Evolutionary conservation across 2,113 vertebrate species (phyloP).

Genomic region (Oncorhynchus gorbuscha): DNA sequence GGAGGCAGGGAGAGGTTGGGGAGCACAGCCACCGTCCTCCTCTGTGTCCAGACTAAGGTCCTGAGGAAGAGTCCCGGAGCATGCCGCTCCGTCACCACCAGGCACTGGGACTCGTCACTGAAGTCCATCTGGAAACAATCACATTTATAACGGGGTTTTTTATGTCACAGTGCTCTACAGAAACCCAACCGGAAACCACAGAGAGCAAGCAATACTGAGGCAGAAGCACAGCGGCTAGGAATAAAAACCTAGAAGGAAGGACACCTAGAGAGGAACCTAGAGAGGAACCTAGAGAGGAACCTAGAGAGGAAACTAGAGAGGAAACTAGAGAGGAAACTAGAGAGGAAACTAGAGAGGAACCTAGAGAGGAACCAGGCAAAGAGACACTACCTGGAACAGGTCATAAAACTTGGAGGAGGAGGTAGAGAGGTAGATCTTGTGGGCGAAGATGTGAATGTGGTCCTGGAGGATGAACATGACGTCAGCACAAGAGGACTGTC

Average conservation of each 20-base stretch:
- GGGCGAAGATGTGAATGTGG: slow-evolving; percentile 82
- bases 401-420: slow-evolving; percentile 92
- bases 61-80: slow-evolving; percentile 56
- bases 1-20: slow-evolving; percentile 56
- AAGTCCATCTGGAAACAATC: slow-evolving; percentile 73
- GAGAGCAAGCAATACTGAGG: too few species aligned
- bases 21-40: slow-evolving; percentile 56
- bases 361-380: too few species aligned
- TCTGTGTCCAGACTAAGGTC: slow-evolving; percentile 67
- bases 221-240: too few species aligned
- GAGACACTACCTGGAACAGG: slow-evolving; percentile 67
- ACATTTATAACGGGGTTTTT: too few species aligned
- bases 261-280: too few species aligned
- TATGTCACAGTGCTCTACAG: too few species aligned
- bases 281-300: too few species aligned
- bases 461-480: slow-evolving; percentile 86
- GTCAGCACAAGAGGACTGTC: slow-evolving; percentile 87
- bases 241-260: too few species aligned
- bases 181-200: too few species aligned
- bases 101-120: slow-evolving; percentile 72
- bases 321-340: too few species aligned
- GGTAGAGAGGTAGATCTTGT: slow-evolving; percentile 92
- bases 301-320: too few species aligned
- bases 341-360: too few species aligned
- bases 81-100: slow-evolving; percentile 65